Percentiles rank a stretch among this genome's conserved stretches.
Evolutionary conservation across 2,888 invertebrate genomes (phyloP).

Genomic region (Metopia argyrocephala): DNA sequence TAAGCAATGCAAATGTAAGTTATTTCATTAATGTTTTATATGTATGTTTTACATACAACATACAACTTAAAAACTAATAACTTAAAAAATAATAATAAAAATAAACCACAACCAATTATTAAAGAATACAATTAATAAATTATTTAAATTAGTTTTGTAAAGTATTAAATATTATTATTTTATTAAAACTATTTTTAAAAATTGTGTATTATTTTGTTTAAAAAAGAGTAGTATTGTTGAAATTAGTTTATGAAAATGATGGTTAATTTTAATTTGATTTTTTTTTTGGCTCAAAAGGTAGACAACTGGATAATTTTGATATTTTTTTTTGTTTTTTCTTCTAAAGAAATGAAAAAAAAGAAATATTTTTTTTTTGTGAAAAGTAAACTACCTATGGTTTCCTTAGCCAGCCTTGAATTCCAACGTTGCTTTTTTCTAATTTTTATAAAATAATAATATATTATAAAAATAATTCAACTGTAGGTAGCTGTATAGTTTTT

Average conservation of each 20-base stretch:
- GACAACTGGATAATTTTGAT: slow-evolving; percentile 30
- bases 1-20: slow-evolving; percentile 61
- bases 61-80: slow-evolving; percentile 59
- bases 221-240: slow-evolving; percentile 20
- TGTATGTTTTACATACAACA: slow-evolving; percentile 52
- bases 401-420: slow-evolving; percentile 15
- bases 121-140: slow-evolving; percentile 23
- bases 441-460: neutral
- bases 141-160: slow-evolving; percentile 14
- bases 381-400: too few species aligned
- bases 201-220: slow-evolving; percentile 1
- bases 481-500: neutral
- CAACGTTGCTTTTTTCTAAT: slow-evolving; percentile 26
- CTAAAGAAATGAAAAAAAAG: neutral
- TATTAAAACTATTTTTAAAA: neutral
- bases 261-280: slow-evolving; percentile 10
- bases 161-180: slow-evolving; percentile 1
- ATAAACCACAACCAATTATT: slow-evolving; percentile 61
- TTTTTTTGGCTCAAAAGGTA: slow-evolving; percentile 56
- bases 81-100: slow-evolving; percentile 31
- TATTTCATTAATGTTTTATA: slow-evolving; percentile 9
- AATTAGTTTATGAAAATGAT: slow-evolving; percentile 56
- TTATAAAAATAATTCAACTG: slow-evolving; percentile 22
- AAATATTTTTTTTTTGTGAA: too few species aligned
- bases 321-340: neutral